A percentile compares a stretch with the other conserved stretches of the same genome.
These are phyloP conservation scores for Araneus ventricosus DNA, from an alignment of 1,140 invertebrate genomes.

Conservation along the genomic window DNA sequence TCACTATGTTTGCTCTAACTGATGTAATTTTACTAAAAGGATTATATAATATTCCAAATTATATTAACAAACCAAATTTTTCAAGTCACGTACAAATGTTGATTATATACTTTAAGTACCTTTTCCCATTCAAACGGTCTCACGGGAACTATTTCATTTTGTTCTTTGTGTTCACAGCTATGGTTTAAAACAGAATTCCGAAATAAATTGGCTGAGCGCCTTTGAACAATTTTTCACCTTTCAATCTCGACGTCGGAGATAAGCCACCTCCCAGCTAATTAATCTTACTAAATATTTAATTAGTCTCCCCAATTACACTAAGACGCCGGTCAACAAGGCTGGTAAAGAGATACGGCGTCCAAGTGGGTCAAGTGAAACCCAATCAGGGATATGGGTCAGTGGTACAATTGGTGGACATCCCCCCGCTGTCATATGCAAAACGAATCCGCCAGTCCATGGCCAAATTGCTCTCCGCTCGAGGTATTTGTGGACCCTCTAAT, in stretches of 20 bases:
- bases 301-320: background rate
- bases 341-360: background rate
- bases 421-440: slow-evolving; percentile 41
- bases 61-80: background rate
- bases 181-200: background rate
- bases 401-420: slow-evolving; percentile 32
- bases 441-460: slow-evolving; percentile 35
- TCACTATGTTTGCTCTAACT: too few relatives aligned
- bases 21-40: background rate
- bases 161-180: background rate
- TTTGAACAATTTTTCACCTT: background rate
- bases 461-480: slow-evolving; percentile 63
- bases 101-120: background rate
- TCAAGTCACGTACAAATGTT: background rate
- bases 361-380: background rate
- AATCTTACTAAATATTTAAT: background rate
- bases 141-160: background rate
- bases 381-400: slow-evolving; percentile 52
- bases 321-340: background rate
- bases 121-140: background rate
- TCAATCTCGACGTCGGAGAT: background rate
- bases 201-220: background rate
- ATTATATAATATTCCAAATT: background rate
- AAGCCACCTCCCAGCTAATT: background rate
- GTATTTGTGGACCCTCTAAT: slow-evolving; percentile 44